Percentiles rank a stretch among this genome's conserved stretches.
These are phyloP conservation scores for Temnothorax curvispinosus DNA, from an alignment of 1,140 invertebrate species.

Conservation along the genomic window DNA sequence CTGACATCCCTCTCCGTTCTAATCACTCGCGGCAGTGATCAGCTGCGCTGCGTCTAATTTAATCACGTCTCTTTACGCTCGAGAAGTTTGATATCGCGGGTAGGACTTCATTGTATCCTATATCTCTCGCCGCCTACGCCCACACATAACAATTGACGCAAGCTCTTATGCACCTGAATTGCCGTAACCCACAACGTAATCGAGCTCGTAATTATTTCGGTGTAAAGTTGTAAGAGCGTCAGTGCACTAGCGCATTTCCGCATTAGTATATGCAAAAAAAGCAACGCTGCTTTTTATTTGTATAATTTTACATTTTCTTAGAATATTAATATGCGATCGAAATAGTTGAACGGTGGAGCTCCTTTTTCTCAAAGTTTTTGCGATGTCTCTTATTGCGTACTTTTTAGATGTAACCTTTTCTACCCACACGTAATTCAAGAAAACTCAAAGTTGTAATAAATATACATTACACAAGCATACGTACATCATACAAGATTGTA, in stretches of 20 bases:
- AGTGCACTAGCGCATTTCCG: neutral
- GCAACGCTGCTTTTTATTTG: neutral
- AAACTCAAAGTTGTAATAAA: neutral
- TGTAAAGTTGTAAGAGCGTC: neutral
- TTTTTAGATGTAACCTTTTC: neutral
- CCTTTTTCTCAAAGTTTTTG: neutral
- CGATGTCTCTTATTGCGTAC: neutral
- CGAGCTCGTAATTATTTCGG: neutral
- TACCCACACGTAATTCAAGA: neutral
- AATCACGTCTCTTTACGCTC: conserved; percentile 47
- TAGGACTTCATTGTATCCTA: neutral
- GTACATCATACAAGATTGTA: neutral
- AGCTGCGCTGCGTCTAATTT: conserved; percentile 54
- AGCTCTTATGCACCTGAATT: conserved; percentile 20
- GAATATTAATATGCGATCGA: neutral
- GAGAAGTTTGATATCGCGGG: conserved; percentile 29
- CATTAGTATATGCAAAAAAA: neutral
- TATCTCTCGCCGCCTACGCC: neutral
- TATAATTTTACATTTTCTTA: neutral
- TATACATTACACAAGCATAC: neutral
- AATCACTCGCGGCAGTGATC: conserved; percentile 44
- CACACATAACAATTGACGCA: conserved; percentile 28
- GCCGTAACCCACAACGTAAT: neutral
- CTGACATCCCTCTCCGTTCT: conserved; percentile 46
- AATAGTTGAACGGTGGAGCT: neutral